Evolutionary conservation across 2,888 invertebrate genomes (phyloP).

Genomic region (Dione juno): DNA sequence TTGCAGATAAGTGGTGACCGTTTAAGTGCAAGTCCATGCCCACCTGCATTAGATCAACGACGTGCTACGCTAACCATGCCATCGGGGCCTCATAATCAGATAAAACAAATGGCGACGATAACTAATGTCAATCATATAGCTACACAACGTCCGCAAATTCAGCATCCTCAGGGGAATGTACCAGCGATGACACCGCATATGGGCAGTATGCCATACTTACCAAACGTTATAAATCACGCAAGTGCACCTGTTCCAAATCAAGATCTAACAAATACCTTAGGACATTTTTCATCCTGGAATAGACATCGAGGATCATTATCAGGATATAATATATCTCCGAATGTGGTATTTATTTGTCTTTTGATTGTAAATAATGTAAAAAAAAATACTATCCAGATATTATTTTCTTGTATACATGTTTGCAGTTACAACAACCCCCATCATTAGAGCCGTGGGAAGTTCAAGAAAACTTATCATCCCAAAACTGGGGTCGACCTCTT

Average conservation of each 20-base stretch:
- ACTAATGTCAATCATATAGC: conserved; percentile 56
- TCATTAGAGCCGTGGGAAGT: conserved; percentile 65
- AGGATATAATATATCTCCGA: conserved; percentile 64
- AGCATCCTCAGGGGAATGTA: conserved; percentile 42
- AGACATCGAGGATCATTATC: conserved; percentile 65
- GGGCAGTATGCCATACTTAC: conserved; percentile 72
- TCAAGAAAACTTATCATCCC: conserved; percentile 54
- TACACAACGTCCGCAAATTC: conserved; percentile 49
- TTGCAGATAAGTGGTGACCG: conserved; percentile 64
- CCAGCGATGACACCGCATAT: conserved; percentile 54
- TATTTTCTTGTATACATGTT: neutral
- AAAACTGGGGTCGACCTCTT: conserved; percentile 68
- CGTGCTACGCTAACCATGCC: conserved; percentile 58
- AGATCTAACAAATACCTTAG: conserved; percentile 58
- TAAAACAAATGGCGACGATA: conserved; percentile 44
- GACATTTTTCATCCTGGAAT: conserved; percentile 65
- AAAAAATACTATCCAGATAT: neutral
- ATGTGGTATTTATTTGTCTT: conserved; percentile 55
- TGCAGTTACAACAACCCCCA: conserved; percentile 44
- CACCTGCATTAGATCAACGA: conserved; percentile 61
- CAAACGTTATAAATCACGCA: conserved; percentile 59
- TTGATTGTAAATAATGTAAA: neutral
- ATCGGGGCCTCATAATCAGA: conserved; percentile 39
- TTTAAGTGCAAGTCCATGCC: conserved; percentile 70
- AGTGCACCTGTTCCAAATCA: conserved; percentile 53